Evolutionary conservation across 2,888 invertebrate species (phyloP).

Genomic region (Drosophila leonis): DNA sequence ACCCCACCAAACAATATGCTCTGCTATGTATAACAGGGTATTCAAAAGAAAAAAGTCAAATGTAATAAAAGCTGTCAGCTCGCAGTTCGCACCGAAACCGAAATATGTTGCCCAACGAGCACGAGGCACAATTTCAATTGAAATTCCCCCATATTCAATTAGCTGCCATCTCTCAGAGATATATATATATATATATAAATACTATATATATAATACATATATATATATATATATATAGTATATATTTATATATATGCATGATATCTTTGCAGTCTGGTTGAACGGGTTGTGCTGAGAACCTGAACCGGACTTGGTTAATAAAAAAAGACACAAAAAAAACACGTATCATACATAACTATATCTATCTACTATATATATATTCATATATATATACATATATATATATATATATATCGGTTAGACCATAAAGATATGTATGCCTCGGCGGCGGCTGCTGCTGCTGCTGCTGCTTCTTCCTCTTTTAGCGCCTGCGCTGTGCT

Average conservation of each 20-base stretch:
- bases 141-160: slow-evolving; percentile 26
- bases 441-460: background rate
- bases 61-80: background rate
- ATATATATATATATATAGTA: background rate
- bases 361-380: slow-evolving; percentile 4
- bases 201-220: slow-evolving; percentile 5
- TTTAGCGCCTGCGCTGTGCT: slow-evolving; percentile 61
- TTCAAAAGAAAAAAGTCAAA: background rate
- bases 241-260: slow-evolving; percentile 3
- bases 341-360: slow-evolving; percentile 12
- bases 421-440: slow-evolving; percentile 18
- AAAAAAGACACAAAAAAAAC: slow-evolving; percentile 2
- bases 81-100: background rate
- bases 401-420: slow-evolving; percentile 4
- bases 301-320: slow-evolving; percentile 43
- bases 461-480: slow-evolving; percentile 17
- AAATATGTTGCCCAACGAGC: slow-evolving; percentile 39
- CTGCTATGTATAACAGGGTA: background rate
- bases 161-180: slow-evolving; percentile 19
- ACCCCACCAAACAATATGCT: background rate
- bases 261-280: slow-evolving; percentile 49
- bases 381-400: background rate
- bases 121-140: slow-evolving; percentile 42
- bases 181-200: background rate
- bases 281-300: slow-evolving; percentile 58